Evolutionary conservation across 2,888 invertebrate genomes (phyloP).

Genomic region (Zygaena filipendulae): DNA sequence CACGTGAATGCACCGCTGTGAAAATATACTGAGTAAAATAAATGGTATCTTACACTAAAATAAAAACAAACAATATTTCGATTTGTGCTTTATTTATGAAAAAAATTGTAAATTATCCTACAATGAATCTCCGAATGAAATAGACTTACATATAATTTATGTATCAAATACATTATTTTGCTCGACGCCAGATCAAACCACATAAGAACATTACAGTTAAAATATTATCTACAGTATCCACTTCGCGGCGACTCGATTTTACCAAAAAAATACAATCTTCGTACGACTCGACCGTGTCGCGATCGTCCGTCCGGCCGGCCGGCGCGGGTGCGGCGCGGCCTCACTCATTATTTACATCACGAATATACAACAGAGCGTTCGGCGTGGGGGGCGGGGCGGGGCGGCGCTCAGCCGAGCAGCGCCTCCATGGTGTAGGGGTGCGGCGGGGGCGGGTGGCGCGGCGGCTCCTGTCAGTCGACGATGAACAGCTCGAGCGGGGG

Average conservation of each 20-base stretch:
- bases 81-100: conserved; percentile 75
- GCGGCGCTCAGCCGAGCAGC: conserved; percentile 63
- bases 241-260: conserved; percentile 61
- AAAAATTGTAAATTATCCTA: conserved; percentile 76
- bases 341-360: conserved; percentile 38
- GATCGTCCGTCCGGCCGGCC: conserved; percentile 9
- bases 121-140: conserved; percentile 71
- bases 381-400: too few relatives aligned
- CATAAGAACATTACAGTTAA: conserved; percentile 67
- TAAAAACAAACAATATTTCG: conserved; percentile 53
- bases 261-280: conserved; percentile 65
- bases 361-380: conserved; percentile 46
- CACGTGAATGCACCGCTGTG: too few relatives aligned
- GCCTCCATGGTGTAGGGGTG: conserved; percentile 75
- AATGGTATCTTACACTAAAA: conserved; percentile 21
- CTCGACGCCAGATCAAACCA: conserved; percentile 67
- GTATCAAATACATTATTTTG: conserved; percentile 67
- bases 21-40: too few relatives aligned
- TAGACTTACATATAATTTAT: conserved; percentile 70
- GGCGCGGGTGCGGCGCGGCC: conserved; percentile 12
- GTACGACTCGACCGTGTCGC: conserved; percentile 26
- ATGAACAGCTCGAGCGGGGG: conserved; percentile 69
- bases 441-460: conserved; percentile 46
- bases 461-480: conserved; percentile 76
- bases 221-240: conserved; percentile 68